Evolutionary conservation across 2,888 invertebrate genomes (phyloP), one percentile per base, ranked within the genome.

Genomic region (Aleiodes alternator): DNA sequence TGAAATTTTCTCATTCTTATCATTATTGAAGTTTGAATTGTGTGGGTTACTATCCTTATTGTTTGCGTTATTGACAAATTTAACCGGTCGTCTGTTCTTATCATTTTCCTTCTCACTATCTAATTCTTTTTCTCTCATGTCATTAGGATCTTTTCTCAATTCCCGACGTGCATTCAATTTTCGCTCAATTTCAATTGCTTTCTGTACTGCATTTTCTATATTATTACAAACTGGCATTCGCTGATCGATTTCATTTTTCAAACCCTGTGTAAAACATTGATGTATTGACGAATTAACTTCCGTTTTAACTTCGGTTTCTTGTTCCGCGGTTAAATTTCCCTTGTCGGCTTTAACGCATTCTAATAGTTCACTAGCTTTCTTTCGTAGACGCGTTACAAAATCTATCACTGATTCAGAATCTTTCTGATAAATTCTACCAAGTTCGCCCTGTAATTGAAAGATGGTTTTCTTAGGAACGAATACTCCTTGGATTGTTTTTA

Each of bases 181-280:
- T 8, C 61, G 38, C 8, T 72, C 76, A 2, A 72, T 61, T 7
- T 43, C 43, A 1, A 72, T 64, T 11, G 76, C 76, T 9, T 55
- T 48, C 0, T 56, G 29, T 0, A 61, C 12, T 2, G 72, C 76
- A 3, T 29, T 53, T 0, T 23, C 12, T 4, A 69, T 56, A 1
- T 59, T 69, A 3, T 11, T 16, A 9, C 76, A 76, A 16, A 14
- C 2, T 0, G 72, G 23, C 69, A 76, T 55, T 0, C 76, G 61
- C 5, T 72, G 61, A 11, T 76, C 72, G 8, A 76, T 76, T 55
- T 76, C 72, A 1, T 16, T 34, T 31, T 9, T 66, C 31, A 70
- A 66, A 9, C 69, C 59, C 11, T 64, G 43, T 6, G 34, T 34
- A 3, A 64, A 64, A 12, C 61, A 64, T 5, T 34, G 14, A 6